Evolutionary conservation across 2,113 vertebrate genomes (phyloP).

Genomic region (Neofelis nebulosa): DNA sequence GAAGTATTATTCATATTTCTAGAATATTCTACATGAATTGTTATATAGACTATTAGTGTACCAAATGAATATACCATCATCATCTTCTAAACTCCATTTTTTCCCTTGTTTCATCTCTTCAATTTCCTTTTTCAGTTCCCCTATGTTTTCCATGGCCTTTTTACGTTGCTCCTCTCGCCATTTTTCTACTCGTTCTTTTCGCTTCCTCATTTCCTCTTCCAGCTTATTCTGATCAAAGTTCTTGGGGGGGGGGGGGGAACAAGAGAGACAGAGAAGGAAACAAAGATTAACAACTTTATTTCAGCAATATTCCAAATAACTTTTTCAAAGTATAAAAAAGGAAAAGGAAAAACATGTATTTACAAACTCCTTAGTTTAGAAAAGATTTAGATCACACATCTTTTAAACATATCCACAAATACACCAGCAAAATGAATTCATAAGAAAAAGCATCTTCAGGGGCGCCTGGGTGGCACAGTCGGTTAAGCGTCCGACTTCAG

Average conservation of each 20-base stretch:
- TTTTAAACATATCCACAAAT: not conserved
- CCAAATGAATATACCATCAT: slow-evolving; percentile 90
- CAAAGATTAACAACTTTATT: not conserved
- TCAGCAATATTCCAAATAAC: not conserved
- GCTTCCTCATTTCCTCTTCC: slow-evolving; percentile 99
- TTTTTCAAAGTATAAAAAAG: not conserved
- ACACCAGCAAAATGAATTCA: not conserved
- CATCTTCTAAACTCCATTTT: slow-evolving; percentile 99
- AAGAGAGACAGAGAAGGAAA: not conserved
- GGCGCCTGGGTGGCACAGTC: too few relatives aligned
- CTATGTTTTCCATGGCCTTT: slow-evolving; percentile 98
- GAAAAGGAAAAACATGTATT: not conserved
- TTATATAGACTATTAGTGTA: not conserved
- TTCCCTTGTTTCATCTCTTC: slow-evolving; percentile 99
- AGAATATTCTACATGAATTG: not conserved
- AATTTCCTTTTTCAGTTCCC: slow-evolving; percentile 97
- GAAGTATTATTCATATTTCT: not conserved
- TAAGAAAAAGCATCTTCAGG: slow-evolving; percentile 42
- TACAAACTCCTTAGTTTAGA: not conserved
- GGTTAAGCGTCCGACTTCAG: too few relatives aligned
- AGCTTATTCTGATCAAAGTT: slow-evolving; percentile 99
- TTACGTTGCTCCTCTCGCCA: slow-evolving; percentile 99
- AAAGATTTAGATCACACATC: not conserved
- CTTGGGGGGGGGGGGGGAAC: slow-evolving; percentile 75
- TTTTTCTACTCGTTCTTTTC: slow-evolving; percentile 98